These are phyloP conservation scores for Dolichomitus sp. DNA, from an alignment of 2,888 invertebrate species.

Conservation along the genomic window DNA sequence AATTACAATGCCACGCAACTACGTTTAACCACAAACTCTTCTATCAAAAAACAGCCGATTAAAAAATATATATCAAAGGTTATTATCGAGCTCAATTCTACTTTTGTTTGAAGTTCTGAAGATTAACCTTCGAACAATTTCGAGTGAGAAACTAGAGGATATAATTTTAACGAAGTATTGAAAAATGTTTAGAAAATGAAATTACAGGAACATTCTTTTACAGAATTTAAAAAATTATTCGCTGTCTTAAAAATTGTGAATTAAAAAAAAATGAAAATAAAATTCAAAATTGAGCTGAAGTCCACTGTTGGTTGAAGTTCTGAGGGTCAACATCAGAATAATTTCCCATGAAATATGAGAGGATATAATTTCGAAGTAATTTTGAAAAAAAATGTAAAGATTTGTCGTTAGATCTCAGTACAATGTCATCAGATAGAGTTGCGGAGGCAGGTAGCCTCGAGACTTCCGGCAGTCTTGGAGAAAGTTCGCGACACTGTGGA, in stretches of 20 bases:
- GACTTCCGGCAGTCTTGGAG: conserved; percentile 63
- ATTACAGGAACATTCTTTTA: too few relatives aligned
- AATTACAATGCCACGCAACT: not conserved
- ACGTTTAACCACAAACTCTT: not conserved
- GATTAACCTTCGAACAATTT: too few relatives aligned
- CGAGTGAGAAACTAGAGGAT: too few relatives aligned
- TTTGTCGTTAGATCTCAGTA: not conserved
- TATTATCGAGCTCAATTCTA: too few relatives aligned
- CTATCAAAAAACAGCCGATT: not conserved
- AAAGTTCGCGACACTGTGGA: conserved; percentile 56
- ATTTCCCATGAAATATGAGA: not conserved
- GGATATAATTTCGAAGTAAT: not conserved
- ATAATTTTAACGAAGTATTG: too few relatives aligned
- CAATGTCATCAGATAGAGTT: conserved; percentile 23
- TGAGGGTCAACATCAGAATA: not conserved
- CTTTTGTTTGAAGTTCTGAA: too few relatives aligned
- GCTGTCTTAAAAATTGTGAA: too few relatives aligned
- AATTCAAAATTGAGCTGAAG: not conserved
- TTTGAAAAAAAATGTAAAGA: conserved; percentile 2
- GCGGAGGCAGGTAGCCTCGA: conserved; percentile 43
- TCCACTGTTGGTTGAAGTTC: not conserved
- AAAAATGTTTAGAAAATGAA: too few relatives aligned
- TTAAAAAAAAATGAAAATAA: too few relatives aligned
- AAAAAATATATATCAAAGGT: not conserved
- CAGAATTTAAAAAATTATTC: too few relatives aligned